Evolutionary conservation across 2,797 vertebrate species (phyloP).

Genomic region (Sebastiscus tertius): DNA sequence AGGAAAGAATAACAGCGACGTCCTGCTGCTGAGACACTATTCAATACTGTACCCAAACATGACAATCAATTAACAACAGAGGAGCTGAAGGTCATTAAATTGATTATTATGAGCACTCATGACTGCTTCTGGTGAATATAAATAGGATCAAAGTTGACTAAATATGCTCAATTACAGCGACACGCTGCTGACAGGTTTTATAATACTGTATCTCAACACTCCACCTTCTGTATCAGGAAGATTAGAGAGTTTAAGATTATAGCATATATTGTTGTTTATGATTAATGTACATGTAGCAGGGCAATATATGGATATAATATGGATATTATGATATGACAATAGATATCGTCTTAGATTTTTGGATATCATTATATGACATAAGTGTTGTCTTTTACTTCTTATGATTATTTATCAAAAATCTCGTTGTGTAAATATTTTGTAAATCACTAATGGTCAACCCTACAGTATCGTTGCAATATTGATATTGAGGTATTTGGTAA

Average conservation of each 20-base stretch:
- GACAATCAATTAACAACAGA: slow-evolving; percentile 68
- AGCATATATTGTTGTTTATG: background rate
- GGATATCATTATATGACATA: too few species aligned
- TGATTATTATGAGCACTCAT: slow-evolving; percentile 56
- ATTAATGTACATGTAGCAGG: background rate
- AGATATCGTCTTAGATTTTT: too few species aligned
- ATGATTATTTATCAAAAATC: too few species aligned
- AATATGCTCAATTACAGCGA: slow-evolving; percentile 30
- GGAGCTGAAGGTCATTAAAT: slow-evolving; percentile 59
- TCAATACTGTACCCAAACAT: slow-evolving; percentile 62
- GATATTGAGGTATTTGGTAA: accelerated
- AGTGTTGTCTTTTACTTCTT: too few species aligned
- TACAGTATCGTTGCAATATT: too few species aligned
- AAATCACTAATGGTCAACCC: too few species aligned
- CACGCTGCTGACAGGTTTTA: slow-evolving; percentile 9
- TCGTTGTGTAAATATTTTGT: too few species aligned
- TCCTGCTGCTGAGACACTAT: slow-evolving; percentile 54
- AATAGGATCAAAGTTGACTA: slow-evolving; percentile 36
- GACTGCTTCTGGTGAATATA: slow-evolving; percentile 33
- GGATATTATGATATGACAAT: too few species aligned
- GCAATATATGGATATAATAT: too few species aligned
- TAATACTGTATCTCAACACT: background rate
- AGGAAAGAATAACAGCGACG: slow-evolving; percentile 64
- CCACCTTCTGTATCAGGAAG: background rate
- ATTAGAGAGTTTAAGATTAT: background rate